Conservation (phyloP, 2,888 invertebrate species). For the Sinodicranocentrus sp. region DNA sequence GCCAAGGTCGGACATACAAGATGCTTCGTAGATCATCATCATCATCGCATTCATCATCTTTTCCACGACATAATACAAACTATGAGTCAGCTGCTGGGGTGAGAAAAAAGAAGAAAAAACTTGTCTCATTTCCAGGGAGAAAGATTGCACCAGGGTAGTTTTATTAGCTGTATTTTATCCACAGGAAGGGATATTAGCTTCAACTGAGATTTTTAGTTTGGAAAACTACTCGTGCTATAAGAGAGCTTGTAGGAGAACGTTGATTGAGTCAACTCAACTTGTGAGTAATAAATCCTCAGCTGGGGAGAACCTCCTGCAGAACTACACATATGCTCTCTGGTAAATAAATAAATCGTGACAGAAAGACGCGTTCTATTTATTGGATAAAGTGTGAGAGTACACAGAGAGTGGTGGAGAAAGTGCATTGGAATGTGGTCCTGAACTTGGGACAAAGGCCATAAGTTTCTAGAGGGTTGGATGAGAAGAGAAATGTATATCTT, state of each 20-base stretch:
- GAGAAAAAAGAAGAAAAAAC: not conserved
- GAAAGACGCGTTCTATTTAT: slow-evolving; percentile 48
- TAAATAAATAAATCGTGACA: slow-evolving; percentile 53
- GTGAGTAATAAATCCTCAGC: slow-evolving; percentile 28
- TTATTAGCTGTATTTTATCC: too few relatives aligned
- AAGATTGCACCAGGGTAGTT: not conserved
- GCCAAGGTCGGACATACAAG: slow-evolving; percentile 48
- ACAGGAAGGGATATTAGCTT: too few relatives aligned
- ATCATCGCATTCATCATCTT: slow-evolving; percentile 56
- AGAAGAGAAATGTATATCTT: too few relatives aligned
- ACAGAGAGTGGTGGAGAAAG: not conserved
- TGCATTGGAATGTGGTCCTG: not conserved
- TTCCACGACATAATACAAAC: not conserved
- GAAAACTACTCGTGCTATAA: too few relatives aligned
- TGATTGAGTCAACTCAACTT: slow-evolving; percentile 54
- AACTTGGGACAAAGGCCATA: slow-evolving; percentile 26
- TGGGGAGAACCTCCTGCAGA: too few relatives aligned
- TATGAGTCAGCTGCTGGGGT: not conserved
- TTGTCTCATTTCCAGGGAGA: not conserved
- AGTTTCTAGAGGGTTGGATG: not conserved
- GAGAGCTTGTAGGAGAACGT: slow-evolving; percentile 5
- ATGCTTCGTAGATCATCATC: slow-evolving; percentile 38
- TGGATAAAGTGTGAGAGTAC: slow-evolving; percentile 2
- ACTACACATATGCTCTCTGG: too few relatives aligned
- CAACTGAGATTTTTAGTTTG: too few relatives aligned